Base-by-base conservation (phyloP, 2,113 vertebrate species). In the Calidris pugnax region DNA sequence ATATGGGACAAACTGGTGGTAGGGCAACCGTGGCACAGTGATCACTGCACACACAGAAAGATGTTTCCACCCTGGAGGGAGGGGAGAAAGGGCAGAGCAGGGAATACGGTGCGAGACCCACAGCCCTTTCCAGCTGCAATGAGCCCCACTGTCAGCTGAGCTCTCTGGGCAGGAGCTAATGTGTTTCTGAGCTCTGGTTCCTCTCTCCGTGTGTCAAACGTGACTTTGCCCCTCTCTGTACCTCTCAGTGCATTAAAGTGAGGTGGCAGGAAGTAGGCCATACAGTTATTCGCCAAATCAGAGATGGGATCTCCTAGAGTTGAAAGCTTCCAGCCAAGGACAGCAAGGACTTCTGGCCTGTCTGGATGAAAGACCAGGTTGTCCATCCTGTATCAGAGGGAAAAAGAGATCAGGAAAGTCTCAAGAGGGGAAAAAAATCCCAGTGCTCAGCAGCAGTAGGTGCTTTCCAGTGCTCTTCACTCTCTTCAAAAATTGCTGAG, bases 251-350 rank as follows among this genome's bases (percentile, higher is more conserved):
- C 33, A 50, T 80, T 92, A 21, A 97, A 97, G 63, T 95, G 92
- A 69, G 97, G 90, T 1, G 98, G 98, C 82, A 98, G 79, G 94
- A 98, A 98, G 92, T 97, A 96, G 79, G 94, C 89, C 96, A 99
- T 69, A 86, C 98, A 99, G 93, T 53, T 98, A 75, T 95, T 98
- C n/a, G 98, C 98, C 86, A 99, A 77, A 24, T 99, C 98, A 0
- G 90, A 98, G 45, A 99, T 87, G 67, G 98, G 98, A 85, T 99
- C 98, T 8, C 99, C 99, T 14, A 99, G 87, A 27, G 98, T 97
- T 51, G 98, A 98, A 48, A 98, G 96, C 85, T 98, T 98, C 99
- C 99, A 99, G 94, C 98, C 98, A 51, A 99, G 96, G 87, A 99
- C 98, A 63, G 98, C 98, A 73, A 98, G 96, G 39, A 99, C 98